Evolutionary conservation across 2,797 vertebrate genomes (phyloP).

Genomic region (Myotis myotis): DNA sequence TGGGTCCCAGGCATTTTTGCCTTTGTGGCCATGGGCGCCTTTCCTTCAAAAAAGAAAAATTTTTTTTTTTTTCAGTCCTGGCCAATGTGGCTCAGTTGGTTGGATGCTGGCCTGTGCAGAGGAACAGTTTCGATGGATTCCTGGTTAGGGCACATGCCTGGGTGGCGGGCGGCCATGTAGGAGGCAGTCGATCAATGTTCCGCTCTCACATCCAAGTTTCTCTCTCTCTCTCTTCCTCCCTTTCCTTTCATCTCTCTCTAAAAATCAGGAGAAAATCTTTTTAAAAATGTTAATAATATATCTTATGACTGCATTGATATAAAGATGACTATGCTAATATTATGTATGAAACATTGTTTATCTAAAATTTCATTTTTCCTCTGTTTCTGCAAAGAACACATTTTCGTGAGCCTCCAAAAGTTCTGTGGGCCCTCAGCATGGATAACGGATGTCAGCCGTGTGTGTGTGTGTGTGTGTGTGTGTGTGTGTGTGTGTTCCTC

Average conservation of each 20-base stretch:
- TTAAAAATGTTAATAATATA: not conserved
- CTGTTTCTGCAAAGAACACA: slow-evolving; percentile 7
- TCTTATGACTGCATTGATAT: not conserved
- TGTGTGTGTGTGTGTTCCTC: not conserved
- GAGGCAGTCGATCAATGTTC: not conserved
- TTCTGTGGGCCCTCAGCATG: not conserved
- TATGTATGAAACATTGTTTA: not conserved
- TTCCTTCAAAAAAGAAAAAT: not conserved
- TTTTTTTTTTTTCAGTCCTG: not conserved
- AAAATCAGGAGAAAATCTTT: not conserved
- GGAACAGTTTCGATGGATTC: not conserved
- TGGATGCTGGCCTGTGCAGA: not conserved
- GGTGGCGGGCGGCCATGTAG: not conserved
- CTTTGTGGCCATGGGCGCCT: not conserved
- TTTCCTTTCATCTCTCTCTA: not conserved
- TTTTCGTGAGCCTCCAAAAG: not conserved
- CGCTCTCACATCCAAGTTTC: not conserved
- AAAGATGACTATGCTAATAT: not conserved
- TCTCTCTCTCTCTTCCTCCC: no score
- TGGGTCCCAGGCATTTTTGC: not conserved
- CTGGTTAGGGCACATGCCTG: not conserved
- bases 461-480: not conserved
- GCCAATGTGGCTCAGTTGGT: not conserved
- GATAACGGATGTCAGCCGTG: not conserved
- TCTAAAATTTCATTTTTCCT: not conserved